Evolutionary conservation across 2,888 invertebrate species (phyloP), one percentile per base, ranked within the genome.

Genomic region (Euzophera pinguis): DNA sequence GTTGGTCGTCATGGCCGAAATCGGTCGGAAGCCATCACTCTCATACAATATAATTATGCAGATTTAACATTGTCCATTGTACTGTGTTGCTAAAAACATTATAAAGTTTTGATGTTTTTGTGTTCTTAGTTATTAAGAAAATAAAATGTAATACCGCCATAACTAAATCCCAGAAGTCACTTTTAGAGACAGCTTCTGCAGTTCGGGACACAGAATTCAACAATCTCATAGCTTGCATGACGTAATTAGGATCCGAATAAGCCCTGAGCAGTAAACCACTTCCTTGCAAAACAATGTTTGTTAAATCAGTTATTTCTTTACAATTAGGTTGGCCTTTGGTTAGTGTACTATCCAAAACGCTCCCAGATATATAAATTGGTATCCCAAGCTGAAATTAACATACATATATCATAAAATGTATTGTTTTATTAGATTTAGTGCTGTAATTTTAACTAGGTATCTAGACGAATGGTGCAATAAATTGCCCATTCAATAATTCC

Each of bases 321-420:
- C 51, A 53, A 12, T 54, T 55, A n/a, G 68, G 22, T 0, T 7
- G 50, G 0, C 63, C 69, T 3, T 35, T 32, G 8, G 22, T 9
- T n/a, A 73, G 50, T 17, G 64, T 66, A 1, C 56, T 29, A 22
- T 68, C 63, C 7, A 75, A 53, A 17, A 75, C 56, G 39, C 69
- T 63, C 0, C 75, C 75, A 0, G 75, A 73, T 53, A 73, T 50
- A 52, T 55, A 75, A 13, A 72, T 65, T 12, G 72, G 71, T 56
- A 67, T 73, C 0, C 71, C 70, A 12, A 14, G 37, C 75, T 72
- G 56, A 29, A 58, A 53, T 47, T 38, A 17, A 41, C 41, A 32
- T 4, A 10, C 10, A 32, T 6, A 32, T 29, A 29, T 6, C 4
- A 7, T 29, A 6, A 29, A 29, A 6, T 6, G 7, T 6, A 29